These are phyloP conservation scores for Ondatra zibethicus DNA, from an alignment of 2,113 vertebrate genomes.

Conservation along the genomic window DNA sequence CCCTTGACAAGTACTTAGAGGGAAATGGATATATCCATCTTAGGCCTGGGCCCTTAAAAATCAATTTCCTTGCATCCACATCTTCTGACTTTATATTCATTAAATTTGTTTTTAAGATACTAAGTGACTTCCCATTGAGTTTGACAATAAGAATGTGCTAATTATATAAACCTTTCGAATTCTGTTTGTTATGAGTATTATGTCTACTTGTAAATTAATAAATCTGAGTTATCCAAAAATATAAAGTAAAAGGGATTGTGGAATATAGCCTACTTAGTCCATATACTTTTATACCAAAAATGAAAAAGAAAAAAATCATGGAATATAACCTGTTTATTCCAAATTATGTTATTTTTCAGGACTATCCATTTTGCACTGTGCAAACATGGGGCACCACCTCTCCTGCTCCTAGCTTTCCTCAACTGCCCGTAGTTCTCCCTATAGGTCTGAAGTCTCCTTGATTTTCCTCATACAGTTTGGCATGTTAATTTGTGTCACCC, in stretches of 20 bases:
- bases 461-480: not conserved
- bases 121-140: not conserved
- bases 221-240: not conserved
- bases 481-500: not conserved
- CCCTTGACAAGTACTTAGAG: slow-evolving; percentile 13
- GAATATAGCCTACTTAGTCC: no score
- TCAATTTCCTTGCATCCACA: not conserved
- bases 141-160: not conserved
- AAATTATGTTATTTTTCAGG: not conserved
- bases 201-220: slow-evolving; percentile 20
- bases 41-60: not conserved
- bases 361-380: not conserved
- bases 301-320: no score
- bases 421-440: not conserved
- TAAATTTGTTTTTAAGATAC: not conserved
- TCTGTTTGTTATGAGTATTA: not conserved
- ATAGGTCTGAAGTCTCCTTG: not conserved
- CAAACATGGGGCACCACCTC: not conserved
- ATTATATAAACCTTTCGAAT: not conserved
- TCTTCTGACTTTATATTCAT: slow-evolving; percentile 21
- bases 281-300: no score
- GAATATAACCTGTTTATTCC: not conserved
- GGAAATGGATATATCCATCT: not conserved
- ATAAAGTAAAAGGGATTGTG: not conserved
- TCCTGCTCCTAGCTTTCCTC: not conserved